These are phyloP conservation scores for Momotus momota DNA, from an alignment of 2,797 vertebrate genomes.

Conservation along the genomic window DNA sequence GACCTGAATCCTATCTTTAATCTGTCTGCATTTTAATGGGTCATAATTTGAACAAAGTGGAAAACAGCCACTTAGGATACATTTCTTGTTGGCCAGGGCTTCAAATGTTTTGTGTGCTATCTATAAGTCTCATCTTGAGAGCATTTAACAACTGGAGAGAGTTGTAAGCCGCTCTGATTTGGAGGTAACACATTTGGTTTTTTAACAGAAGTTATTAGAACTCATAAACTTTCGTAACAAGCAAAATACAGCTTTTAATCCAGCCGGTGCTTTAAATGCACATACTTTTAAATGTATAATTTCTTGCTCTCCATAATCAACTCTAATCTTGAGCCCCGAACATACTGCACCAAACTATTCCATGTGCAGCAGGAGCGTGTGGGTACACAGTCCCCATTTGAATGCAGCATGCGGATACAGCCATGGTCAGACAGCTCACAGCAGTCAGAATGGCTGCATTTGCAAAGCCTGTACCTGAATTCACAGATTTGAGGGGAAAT, in stretches of 20 bases:
- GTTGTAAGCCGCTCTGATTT: neutral
- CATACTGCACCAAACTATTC: neutral
- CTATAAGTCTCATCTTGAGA: constrained; percentile 50
- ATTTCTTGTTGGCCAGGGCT: constrained; percentile 57
- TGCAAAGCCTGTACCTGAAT: neutral
- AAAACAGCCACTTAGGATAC: constrained; percentile 62
- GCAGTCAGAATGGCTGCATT: neutral
- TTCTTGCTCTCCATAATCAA: neutral
- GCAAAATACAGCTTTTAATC: neutral
- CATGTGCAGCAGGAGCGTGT: neutral
- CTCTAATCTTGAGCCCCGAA: neutral
- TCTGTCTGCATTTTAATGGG: constrained; percentile 62
- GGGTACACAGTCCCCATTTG: neutral
- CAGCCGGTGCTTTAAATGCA: neutral
- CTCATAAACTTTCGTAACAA: neutral
- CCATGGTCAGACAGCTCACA: neutral
- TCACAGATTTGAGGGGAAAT: neutral
- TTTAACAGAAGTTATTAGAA: constrained; percentile 50
- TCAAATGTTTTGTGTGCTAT: constrained; percentile 49
- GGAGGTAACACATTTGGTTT: constrained; percentile 3
- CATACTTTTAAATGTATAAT: neutral
- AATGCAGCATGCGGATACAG: neutral
- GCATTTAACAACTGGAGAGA: neutral
- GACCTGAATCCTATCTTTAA: constrained; percentile 69
- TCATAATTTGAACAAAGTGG: constrained; percentile 55